Evolutionary conservation across 1,140 invertebrate genomes (phyloP).

Genomic region (Cydia fagiglandana): DNA sequence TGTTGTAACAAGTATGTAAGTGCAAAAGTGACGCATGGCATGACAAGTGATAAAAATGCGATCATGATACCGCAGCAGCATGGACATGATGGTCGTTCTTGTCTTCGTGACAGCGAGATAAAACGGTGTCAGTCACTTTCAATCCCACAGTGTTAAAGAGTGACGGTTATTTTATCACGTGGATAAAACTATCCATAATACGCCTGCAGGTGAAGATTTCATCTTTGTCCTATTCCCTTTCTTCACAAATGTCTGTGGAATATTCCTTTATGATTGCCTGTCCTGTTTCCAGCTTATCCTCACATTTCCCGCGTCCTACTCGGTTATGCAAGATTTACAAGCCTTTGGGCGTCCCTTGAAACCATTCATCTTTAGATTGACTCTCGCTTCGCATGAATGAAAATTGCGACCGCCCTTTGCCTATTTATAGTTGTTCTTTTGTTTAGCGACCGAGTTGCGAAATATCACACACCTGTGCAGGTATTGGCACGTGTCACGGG

Average conservation of each 20-base stretch:
- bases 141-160: too few species aligned
- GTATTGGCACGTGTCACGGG: slow-evolving; percentile 7
- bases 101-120: too few species aligned
- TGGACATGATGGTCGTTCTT: too few species aligned
- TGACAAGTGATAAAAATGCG: too few species aligned
- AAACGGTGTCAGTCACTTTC: too few species aligned
- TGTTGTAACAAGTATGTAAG: too few species aligned
- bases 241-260: background rate
- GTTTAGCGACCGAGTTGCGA: slow-evolving; percentile 40
- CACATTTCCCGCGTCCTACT: slow-evolving; percentile 13
- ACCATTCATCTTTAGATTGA: slow-evolving; percentile 1
- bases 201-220: too few species aligned
- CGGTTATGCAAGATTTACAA: slow-evolving; percentile 26
- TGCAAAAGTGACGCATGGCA: too few species aligned
- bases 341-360: background rate
- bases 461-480: slow-evolving; percentile 18
- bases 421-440: slow-evolving; percentile 42
- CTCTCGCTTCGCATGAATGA: slow-evolving; percentile 8
- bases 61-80: too few species aligned
- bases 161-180: too few species aligned
- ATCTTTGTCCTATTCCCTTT: background rate
- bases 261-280: slow-evolving; percentile 17
- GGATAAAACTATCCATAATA: too few species aligned
- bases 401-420: slow-evolving; percentile 36
- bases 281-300: background rate